phyloP scores from a whole-genome alignment of 2,888 invertebrate genomes.

The Spatulosminthurus flaviceps region DNA sequence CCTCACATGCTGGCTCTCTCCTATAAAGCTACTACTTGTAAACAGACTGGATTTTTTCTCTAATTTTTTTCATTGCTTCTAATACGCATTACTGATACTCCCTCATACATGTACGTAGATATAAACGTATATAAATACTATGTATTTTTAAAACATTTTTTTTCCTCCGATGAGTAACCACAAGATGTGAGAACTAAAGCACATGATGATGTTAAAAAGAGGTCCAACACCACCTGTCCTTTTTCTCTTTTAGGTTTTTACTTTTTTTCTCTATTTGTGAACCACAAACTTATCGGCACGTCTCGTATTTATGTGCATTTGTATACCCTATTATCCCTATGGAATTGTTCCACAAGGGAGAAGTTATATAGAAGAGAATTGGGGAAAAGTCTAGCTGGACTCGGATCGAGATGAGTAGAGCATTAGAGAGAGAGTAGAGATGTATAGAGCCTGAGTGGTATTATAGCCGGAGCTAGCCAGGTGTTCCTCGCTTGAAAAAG shows the following conservation, averaged over 20 bases:
- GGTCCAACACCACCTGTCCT: slow-evolving; percentile 42
- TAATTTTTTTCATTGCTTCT: too few species aligned
- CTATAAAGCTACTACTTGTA: too few species aligned
- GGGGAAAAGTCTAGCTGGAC: neutral
- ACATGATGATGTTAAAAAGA: slow-evolving; percentile 37
- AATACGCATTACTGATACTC: too few species aligned
- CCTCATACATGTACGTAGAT: too few species aligned
- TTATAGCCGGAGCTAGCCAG: too few species aligned
- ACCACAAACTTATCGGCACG: slow-evolving; percentile 18
- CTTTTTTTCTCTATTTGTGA: slow-evolving; percentile 10
- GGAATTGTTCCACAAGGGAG: too few species aligned
- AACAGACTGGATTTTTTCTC: too few species aligned
- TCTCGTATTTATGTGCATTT: neutral
- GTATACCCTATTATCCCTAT: too few species aligned
- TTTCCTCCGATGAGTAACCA: neutral
- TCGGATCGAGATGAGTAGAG: neutral
- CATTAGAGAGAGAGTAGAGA: neutral
- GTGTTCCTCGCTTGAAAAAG: slow-evolving; percentile 10
- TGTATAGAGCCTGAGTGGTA: too few species aligned
- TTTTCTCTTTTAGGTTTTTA: slow-evolving; percentile 32
- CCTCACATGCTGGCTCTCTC: too few species aligned
- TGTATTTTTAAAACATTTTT: slow-evolving; percentile 5
- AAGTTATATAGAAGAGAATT: neutral
- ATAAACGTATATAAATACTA: neutral
- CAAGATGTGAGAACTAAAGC: slow-evolving; percentile 34